phyloP scores from a whole-genome alignment of 2,888 invertebrate species.

The Hypomecis punctinalis region DNA sequence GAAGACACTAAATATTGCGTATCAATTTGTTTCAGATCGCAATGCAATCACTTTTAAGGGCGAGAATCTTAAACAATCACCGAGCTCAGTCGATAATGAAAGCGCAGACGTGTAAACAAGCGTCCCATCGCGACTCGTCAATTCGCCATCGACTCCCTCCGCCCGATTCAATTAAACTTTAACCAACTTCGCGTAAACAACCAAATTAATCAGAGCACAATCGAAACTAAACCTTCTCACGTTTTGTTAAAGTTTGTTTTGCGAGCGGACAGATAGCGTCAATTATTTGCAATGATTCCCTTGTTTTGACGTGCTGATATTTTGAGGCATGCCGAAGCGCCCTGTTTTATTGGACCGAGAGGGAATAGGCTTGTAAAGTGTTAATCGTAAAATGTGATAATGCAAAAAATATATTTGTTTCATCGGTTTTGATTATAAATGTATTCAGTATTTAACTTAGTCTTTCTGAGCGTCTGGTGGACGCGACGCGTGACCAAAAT shows the following conservation, averaged over 20 bases:
- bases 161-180: constrained; percentile 82
- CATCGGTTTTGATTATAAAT: too few species aligned
- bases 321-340: constrained; percentile 44
- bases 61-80: constrained; percentile 13
- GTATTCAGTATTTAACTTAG: too few species aligned
- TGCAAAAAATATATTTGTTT: neutral
- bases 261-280: constrained; percentile 46
- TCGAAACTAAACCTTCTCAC: constrained; percentile 57
- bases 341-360: constrained; percentile 31
- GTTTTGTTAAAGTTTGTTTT: constrained; percentile 28
- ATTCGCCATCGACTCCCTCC: constrained; percentile 65
- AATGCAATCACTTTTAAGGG: too few species aligned
- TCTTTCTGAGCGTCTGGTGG: too few species aligned
- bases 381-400: neutral
- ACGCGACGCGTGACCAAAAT: too few species aligned
- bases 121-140: constrained; percentile 67
- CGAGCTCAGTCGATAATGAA: constrained; percentile 51
- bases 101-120: constrained; percentile 66
- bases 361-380: constrained; percentile 20
- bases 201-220: constrained; percentile 67
- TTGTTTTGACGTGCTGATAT: constrained; percentile 65
- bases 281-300: constrained; percentile 67
- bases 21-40: too few species aligned
- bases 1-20: too few species aligned
- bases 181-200: constrained; percentile 81